Conservation (phyloP, 2,113 vertebrate genomes). For the Sclerurus mexicanus region DNA sequence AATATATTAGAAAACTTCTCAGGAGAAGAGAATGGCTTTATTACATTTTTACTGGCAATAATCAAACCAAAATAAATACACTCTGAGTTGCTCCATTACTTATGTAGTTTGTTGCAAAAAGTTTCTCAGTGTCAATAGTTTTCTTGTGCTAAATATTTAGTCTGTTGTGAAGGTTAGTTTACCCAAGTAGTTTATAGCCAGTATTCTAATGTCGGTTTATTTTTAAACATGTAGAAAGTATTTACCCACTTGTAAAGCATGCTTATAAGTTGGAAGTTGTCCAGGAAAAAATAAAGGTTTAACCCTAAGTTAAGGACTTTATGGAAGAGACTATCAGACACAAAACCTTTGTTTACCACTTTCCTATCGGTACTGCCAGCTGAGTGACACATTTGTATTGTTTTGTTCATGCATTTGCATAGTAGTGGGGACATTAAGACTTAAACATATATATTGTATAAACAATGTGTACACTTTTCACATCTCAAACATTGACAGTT, state of each 20-base stretch:
- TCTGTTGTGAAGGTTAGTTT: neutral
- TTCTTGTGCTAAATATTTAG: neutral
- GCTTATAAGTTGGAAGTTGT: neutral
- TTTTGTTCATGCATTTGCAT: neutral
- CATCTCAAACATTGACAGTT: neutral
- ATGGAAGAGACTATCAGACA: neutral
- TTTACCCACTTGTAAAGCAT: neutral
- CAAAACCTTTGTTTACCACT: neutral
- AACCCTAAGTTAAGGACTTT: neutral
- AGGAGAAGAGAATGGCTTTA: neutral
- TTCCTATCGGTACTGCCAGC: neutral
- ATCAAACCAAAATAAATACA: neutral
- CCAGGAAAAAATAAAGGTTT: neutral
- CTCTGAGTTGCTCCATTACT: neutral
- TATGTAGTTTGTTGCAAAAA: neutral
- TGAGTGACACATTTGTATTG: neutral
- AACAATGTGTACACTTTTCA: neutral
- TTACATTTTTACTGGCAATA: neutral
- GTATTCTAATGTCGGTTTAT: neutral
- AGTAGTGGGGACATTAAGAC: neutral
- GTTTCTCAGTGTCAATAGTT: neutral
- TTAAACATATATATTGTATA: conserved; percentile 15
- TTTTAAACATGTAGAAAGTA: neutral
- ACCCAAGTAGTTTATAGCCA: neutral
- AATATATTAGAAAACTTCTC: neutral